Percentiles rank a stretch among this genome's conserved stretches.
Conservation (phyloP, 2,797 vertebrate species). For the Peromyscus nudipes region DNA sequence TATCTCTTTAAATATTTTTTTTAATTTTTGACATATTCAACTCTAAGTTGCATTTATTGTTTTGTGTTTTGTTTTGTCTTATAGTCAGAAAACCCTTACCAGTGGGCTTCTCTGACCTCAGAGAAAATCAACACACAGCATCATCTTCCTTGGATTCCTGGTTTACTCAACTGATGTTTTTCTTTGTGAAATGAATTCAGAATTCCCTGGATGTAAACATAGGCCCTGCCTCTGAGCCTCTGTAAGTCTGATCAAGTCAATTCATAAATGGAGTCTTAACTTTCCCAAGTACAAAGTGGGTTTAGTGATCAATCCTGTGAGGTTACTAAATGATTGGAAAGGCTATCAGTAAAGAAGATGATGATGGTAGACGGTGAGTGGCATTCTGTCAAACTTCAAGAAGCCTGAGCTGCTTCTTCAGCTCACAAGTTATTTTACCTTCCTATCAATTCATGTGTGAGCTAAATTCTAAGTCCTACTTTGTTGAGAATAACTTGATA, state of each 20-base stretch:
- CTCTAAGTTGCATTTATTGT: conserved; percentile 18
- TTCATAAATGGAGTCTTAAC: neutral
- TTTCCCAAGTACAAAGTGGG: neutral
- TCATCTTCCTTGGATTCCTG: neutral
- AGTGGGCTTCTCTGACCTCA: neutral
- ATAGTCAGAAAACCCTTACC: neutral
- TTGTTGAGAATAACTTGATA: neutral
- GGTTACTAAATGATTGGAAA: neutral
- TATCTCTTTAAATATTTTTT: conserved; percentile 26
- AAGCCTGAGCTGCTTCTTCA: neutral
- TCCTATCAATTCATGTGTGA: neutral
- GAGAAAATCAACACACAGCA: neutral
- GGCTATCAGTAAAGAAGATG: neutral
- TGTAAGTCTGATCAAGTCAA: neutral
- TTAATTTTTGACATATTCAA: neutral
- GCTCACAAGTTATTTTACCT: neutral
- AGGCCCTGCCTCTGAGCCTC: neutral
- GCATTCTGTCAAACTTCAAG: neutral
- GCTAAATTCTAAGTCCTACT: neutral
- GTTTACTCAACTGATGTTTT: neutral
- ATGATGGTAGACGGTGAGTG: neutral
- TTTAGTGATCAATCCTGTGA: neutral
- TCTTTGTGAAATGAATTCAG: neutral
- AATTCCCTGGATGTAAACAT: neutral
- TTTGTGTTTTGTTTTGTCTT: neutral